Evolutionary conservation across 2,888 invertebrate species (phyloP).

Genomic region (Nomada flava): DNA sequence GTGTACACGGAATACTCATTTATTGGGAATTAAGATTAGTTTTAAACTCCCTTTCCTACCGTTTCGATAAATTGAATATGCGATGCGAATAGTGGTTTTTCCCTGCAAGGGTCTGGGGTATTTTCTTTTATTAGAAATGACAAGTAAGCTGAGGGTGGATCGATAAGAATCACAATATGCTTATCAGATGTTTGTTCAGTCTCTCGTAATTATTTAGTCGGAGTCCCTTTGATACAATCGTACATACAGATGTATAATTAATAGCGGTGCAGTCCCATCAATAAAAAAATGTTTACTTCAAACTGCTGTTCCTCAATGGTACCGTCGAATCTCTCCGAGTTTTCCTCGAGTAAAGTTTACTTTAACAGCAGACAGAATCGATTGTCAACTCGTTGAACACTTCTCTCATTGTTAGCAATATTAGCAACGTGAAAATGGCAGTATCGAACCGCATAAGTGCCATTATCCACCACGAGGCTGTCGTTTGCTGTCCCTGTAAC

Average conservation of each 20-base stretch:
- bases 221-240: too few species aligned
- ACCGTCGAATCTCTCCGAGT: not conserved
- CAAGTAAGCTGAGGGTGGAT: too few species aligned
- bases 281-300: too few species aligned
- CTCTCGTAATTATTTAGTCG: too few species aligned
- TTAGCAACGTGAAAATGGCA: constrained; percentile 32
- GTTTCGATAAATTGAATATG: not conserved
- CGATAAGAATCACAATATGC: too few species aligned
- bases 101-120: too few species aligned
- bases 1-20: not conserved
- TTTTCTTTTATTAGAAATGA: too few species aligned
- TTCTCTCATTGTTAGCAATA: constrained; percentile 24
- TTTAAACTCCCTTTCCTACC: too few species aligned
- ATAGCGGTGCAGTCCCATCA: too few species aligned
- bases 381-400: constrained; percentile 11
- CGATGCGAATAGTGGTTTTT: not conserved
- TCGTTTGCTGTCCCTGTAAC: constrained; percentile 58
- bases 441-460: constrained; percentile 46
- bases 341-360: constrained; percentile 12
- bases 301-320: not conserved
- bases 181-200: too few species aligned
- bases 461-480: constrained; percentile 54
- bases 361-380: not conserved
- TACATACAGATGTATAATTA: too few species aligned
- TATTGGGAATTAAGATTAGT: not conserved